Percentiles rank a stretch among this genome's conserved stretches.
Evolutionary conservation across 2,888 invertebrate genomes (phyloP).

Genomic region (Melanchra persicariae): DNA sequence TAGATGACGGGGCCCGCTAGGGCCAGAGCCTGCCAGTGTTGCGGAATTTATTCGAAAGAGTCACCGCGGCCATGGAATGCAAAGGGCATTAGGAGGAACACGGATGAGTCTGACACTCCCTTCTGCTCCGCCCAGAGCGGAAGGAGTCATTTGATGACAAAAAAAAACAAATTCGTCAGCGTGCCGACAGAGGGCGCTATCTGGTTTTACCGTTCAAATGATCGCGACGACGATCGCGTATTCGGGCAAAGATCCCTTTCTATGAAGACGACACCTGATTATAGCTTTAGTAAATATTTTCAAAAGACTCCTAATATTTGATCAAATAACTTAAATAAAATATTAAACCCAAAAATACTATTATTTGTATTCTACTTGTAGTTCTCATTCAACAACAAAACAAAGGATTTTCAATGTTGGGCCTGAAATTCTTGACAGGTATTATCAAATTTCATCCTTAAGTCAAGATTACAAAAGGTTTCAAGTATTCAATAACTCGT

Average conservation of each 20-base stretch:
- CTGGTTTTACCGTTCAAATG: neutral
- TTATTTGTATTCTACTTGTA: neutral
- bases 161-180: no score
- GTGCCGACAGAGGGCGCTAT: neutral
- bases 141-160: no score
- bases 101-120: no score
- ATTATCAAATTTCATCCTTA: slow-evolving; percentile 46
- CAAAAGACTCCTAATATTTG: neutral
- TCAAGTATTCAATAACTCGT: slow-evolving; percentile 41
- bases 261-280: neutral
- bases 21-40: no score
- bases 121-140: no score
- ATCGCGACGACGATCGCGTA: neutral
- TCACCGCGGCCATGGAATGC: no score
- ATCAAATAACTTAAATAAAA: neutral
- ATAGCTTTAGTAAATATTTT: neutral
- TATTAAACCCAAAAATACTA: neutral
- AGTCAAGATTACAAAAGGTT: slow-evolving; percentile 25
- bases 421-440: slow-evolving; percentile 36
- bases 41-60: no score
- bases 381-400: slow-evolving; percentile 19
- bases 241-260: neutral
- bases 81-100: no score
- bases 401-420: slow-evolving; percentile 16
- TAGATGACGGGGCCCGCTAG: no score